Base-by-base conservation (phyloP, 2,888 invertebrate species). In the Drosophila hawaiiensis region DNA sequence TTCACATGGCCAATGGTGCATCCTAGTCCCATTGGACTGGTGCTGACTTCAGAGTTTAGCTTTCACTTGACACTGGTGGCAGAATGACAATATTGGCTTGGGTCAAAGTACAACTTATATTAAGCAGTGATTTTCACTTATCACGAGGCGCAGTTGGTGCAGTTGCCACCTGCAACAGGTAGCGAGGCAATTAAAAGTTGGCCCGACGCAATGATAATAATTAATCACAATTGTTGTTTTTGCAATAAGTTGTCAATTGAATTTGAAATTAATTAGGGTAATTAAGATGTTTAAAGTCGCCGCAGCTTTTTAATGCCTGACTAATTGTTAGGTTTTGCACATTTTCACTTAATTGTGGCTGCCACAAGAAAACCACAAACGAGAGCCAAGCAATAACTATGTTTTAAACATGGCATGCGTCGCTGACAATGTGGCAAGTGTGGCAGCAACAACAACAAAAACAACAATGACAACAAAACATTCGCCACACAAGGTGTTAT, bases 31-130 rank as follows among this genome's bases (percentile, higher is more conserved):
- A 63, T 47, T 58, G 58, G 63, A 64, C 61, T 14, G n/a, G 25
- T 35, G 47, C 25, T 35, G 28, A 1, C 14, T 16, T 25, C 19
- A 31, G 39, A 16, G 31, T 4, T 39, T 22, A 65, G 84, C 85
- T 87, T 89, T 86, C 87, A 73, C 90, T 54, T 63, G 82, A 62
- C 74, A 70, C 72, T 72, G 81, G 50, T 70, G 70, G 47, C 29
- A 43, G 55, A 55, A 61, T 75, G 76, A 75, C 83, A 84, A 63
- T 81, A 79, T 84, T 80, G 62, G 75, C 83, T 14, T 12, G 78
- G 89, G 84, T 87, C 87, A 87, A 80, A 85, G 87, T 82, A 85
- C 89, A 55, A 19, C 60, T 47, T 71, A 90, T 83, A 69, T 85
- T 85, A 77, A 82, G 16, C 28, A 67, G 33, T 37, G 39, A 58